phyloP scores from a whole-genome alignment of 37 sponge, comb jelly and placozoan genomes.

The Spongia lamella region DNA sequence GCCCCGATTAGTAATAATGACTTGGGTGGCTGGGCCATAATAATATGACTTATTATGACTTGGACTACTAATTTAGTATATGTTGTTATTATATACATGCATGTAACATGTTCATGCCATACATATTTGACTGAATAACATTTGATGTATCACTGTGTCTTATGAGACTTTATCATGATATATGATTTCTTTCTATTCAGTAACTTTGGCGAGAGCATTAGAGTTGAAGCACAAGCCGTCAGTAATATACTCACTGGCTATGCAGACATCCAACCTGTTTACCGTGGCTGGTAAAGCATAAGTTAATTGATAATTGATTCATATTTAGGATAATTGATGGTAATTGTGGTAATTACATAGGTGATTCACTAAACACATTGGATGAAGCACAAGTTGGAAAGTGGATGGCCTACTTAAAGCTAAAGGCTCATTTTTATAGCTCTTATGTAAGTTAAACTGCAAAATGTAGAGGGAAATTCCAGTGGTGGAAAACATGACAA shows the following conservation, averaged over 20 bases:
- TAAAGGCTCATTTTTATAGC: conserved; percentile 88
- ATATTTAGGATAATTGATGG: not conserved
- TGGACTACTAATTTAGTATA: too few relatives aligned
- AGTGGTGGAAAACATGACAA: too few relatives aligned
- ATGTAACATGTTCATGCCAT: too few relatives aligned
- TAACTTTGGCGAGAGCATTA: conserved; percentile 93
- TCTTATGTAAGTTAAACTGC: conserved; percentile 88
- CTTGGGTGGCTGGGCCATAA: too few relatives aligned
- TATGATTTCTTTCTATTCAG: too few relatives aligned
- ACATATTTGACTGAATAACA: too few relatives aligned
- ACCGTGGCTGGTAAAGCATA: conserved; percentile 54
- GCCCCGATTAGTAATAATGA: too few relatives aligned
- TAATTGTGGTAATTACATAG: conserved; percentile 4
- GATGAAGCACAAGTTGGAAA: conserved; percentile 78
- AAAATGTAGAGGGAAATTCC: too few relatives aligned
- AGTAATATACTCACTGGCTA: conserved; percentile 80
- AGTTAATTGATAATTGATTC: conserved; percentile 2
- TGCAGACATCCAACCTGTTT: conserved; percentile 82
- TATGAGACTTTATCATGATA: too few relatives aligned
- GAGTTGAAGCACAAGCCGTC: conserved; percentile 93
- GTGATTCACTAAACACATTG: conserved; percentile 81
- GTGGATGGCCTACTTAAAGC: conserved; percentile 79
- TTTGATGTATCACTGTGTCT: too few relatives aligned
- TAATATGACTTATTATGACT: too few relatives aligned
- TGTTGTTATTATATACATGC: too few relatives aligned